A percentile compares a stretch with the other conserved stretches of the same genome.
phyloP scores from a whole-genome alignment of 2,797 vertebrate species.

The Sebastes melanostomus region DNA sequence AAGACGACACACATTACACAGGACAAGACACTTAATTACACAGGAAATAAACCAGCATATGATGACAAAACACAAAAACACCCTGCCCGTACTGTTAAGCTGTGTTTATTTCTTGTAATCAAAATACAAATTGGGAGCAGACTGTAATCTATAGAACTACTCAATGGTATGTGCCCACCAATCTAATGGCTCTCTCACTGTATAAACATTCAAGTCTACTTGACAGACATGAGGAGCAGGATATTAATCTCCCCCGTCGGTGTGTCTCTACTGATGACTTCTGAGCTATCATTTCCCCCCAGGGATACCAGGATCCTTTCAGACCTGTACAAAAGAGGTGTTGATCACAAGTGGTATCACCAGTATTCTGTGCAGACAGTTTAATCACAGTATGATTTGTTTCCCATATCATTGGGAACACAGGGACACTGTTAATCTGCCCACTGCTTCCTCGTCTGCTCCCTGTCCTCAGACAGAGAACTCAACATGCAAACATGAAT shows the following conservation, averaged over 20 bases:
- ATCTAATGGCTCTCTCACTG: not conserved
- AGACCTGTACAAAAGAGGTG: not conserved
- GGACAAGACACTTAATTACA: not conserved
- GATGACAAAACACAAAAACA: not conserved
- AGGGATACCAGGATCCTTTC: not conserved
- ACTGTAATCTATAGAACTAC: not conserved
- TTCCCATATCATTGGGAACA: not conserved
- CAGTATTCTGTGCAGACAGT: not conserved
- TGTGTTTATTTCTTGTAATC: not conserved
- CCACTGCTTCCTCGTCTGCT: not conserved
- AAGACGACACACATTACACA: not conserved
- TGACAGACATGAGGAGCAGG: slow-evolving; percentile 3
- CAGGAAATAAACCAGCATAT: not conserved
- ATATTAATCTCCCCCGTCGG: slow-evolving; percentile 6
- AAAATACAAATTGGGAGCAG: not conserved
- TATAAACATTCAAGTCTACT: not conserved
- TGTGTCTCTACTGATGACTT: not conserved
- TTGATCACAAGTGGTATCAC: slow-evolving; percentile 8
- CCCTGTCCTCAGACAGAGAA: not conserved
- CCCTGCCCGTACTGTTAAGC: not conserved
- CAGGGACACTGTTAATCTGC: slow-evolving; percentile 8
- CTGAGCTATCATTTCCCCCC: slow-evolving; percentile 2
- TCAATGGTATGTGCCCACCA: not conserved
- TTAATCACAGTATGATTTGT: slow-evolving; percentile 13
- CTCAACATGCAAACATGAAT: not conserved